A percentile compares a stretch with the other conserved stretches of the same genome.
These are phyloP conservation scores for Acomys russatus DNA, from an alignment of 2,797 vertebrate species.

Conservation along the genomic window DNA sequence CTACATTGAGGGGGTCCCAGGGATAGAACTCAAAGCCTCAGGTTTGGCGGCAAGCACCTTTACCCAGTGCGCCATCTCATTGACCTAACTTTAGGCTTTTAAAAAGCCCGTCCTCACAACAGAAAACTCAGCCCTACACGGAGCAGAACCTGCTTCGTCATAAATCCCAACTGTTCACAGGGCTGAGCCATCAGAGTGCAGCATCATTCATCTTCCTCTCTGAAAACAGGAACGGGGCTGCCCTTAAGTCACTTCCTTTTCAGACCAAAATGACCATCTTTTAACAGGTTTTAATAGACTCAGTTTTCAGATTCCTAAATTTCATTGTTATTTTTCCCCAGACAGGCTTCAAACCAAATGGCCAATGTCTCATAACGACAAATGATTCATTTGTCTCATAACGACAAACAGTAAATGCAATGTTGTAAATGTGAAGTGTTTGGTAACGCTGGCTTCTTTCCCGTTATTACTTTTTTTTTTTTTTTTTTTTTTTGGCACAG, in stretches of 20 bases:
- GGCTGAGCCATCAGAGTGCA: neutral
- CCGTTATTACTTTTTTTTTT: too few species aligned
- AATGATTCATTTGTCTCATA: neutral
- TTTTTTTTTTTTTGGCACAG: too few species aligned
- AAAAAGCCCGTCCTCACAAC: neutral
- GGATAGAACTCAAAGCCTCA: neutral
- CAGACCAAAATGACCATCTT: neutral
- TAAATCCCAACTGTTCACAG: neutral
- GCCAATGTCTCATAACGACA: neutral
- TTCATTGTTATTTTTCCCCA: neutral
- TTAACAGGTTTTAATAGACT: slow-evolving; percentile 46
- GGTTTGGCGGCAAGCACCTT: neutral
- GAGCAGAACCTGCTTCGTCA: neutral
- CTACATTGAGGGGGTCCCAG: neutral
- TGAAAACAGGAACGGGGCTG: neutral
- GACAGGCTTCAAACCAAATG: neutral
- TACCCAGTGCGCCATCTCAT: neutral
- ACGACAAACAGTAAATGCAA: neutral
- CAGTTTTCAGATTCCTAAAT: slow-evolving; percentile 10
- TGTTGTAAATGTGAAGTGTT: neutral
- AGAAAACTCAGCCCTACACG: neutral
- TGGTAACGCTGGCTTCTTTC: neutral
- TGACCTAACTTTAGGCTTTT: neutral
- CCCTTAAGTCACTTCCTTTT: neutral
- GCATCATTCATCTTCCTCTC: neutral